Evolutionary conservation across 37 sponge, comb jelly and placozoan species (phyloP).

Genomic region (Cladorhizidae sp.): DNA sequence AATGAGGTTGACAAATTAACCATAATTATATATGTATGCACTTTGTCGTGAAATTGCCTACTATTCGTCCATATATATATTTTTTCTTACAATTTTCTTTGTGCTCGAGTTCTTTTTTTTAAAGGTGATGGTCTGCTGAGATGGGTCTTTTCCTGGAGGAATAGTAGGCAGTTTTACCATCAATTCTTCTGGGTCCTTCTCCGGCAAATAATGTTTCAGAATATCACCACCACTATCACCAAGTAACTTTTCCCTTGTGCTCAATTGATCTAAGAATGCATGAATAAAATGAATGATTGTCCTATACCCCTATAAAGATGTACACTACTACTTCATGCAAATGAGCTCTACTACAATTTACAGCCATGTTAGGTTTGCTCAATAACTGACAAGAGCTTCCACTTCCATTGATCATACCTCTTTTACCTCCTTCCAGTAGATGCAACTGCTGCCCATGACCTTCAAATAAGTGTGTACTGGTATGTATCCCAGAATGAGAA

Average conservation of each 20-base stretch:
- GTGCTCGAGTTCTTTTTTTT: background rate
- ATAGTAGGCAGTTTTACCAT: slow-evolving; percentile 15
- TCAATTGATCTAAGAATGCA: slow-evolving; percentile 9
- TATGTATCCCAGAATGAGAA: too few species aligned
- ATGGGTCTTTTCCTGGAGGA: slow-evolving; percentile 38
- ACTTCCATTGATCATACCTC: too few species aligned
- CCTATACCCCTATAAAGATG: background rate
- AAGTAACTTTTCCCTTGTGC: background rate
- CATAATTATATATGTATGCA: too few species aligned
- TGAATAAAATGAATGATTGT: background rate
- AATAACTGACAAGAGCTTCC: too few species aligned
- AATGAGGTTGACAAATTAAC: too few species aligned
- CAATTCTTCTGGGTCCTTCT: slow-evolving; percentile 28
- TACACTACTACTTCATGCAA: background rate
- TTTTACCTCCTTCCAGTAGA: too few species aligned
- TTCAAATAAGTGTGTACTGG: too few species aligned
- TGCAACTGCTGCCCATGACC: too few species aligned
- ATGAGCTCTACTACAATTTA: background rate
- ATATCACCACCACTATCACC: background rate
- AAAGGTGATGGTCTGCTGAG: slow-evolving; percentile 5
- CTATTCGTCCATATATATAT: too few species aligned
- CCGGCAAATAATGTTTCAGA: slow-evolving; percentile 26
- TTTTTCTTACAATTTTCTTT: slow-evolving; percentile 38
- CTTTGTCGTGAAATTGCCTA: too few species aligned
- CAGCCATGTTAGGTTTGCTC: too few species aligned